Evolutionary conservation across 1,140 invertebrate species (phyloP).

Genomic region (Thaumatotibia leucotreta): DNA sequence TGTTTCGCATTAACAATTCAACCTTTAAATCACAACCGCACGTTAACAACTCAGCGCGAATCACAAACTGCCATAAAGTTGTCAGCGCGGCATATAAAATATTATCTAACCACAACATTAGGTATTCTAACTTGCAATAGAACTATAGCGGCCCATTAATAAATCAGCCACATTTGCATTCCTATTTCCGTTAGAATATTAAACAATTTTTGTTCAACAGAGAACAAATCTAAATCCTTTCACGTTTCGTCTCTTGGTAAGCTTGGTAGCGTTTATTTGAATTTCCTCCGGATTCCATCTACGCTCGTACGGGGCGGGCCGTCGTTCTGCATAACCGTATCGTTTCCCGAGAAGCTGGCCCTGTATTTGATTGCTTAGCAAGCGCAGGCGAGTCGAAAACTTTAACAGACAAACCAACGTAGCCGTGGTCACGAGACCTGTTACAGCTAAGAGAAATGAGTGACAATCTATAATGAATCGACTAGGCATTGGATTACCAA

Average conservation of each 20-base stretch:
- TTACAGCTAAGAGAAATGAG: background rate
- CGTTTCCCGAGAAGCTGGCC: background rate
- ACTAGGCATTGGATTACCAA: background rate
- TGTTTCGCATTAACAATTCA: background rate
- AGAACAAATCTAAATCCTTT: slow-evolving; percentile 51
- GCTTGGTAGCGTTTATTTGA: slow-evolving; percentile 46
- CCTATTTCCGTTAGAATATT: slow-evolving; percentile 23
- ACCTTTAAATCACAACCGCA: background rate
- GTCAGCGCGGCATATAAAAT: slow-evolving; percentile 7
- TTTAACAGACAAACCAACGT: background rate
- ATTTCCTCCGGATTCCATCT: slow-evolving; percentile 26
- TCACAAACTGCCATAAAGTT: slow-evolving; percentile 10
- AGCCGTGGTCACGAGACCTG: background rate
- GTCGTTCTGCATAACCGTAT: background rate
- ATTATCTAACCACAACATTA: slow-evolving; percentile 9
- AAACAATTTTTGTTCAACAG: slow-evolving; percentile 36
- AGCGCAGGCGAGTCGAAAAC: background rate
- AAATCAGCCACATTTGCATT: slow-evolving; percentile 15
- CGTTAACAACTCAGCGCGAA: slow-evolving; percentile 6
- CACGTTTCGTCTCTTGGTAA: slow-evolving; percentile 20
- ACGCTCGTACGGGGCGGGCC: background rate
- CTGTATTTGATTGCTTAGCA: background rate
- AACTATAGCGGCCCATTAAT: slow-evolving; percentile 10
- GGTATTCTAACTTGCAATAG: slow-evolving; percentile 4
- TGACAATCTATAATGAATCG: background rate